These are phyloP conservation scores for Noctua comes DNA, from an alignment of 2,888 invertebrate species.

Conservation along the genomic window DNA sequence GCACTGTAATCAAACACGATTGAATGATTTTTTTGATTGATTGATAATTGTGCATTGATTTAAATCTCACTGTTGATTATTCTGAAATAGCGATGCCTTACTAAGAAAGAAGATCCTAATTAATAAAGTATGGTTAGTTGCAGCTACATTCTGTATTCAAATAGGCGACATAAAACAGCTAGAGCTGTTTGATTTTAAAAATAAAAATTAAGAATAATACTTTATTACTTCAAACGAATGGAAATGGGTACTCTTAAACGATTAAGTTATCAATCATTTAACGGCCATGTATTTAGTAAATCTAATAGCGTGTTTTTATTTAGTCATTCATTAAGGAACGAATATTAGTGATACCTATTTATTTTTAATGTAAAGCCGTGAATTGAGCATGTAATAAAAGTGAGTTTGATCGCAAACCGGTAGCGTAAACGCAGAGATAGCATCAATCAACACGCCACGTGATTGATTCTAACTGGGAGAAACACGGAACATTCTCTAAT, in stretches of 20 bases:
- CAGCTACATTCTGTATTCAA: no score
- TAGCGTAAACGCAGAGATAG: conserved; percentile 27
- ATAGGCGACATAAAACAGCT: not conserved
- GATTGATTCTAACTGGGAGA: conserved; percentile 55
- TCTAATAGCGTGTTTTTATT: no score
- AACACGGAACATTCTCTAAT: conserved; percentile 63
- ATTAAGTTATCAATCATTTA: not conserved
- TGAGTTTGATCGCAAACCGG: conserved; percentile 26
- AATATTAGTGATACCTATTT: not conserved
- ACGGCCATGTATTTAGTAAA: no score
- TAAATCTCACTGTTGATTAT: conserved; percentile 2
- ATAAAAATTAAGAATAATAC: no score
- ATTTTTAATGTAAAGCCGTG: conserved; percentile 3
- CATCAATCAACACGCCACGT: conserved; percentile 50
- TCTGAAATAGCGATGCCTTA: not conserved
- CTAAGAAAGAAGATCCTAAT: not conserved
- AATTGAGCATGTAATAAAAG: not conserved
- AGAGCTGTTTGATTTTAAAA: not conserved
- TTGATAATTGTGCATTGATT: not conserved
- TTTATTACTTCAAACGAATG: not conserved
- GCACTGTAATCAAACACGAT: not conserved
- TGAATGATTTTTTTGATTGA: no score
- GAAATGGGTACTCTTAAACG: not conserved
- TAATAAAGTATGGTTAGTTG: not conserved
- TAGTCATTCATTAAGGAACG: not conserved